Evolutionary conservation across 2,113 vertebrate genomes (phyloP).

Genomic region (Trochalopteron elliotii): DNA sequence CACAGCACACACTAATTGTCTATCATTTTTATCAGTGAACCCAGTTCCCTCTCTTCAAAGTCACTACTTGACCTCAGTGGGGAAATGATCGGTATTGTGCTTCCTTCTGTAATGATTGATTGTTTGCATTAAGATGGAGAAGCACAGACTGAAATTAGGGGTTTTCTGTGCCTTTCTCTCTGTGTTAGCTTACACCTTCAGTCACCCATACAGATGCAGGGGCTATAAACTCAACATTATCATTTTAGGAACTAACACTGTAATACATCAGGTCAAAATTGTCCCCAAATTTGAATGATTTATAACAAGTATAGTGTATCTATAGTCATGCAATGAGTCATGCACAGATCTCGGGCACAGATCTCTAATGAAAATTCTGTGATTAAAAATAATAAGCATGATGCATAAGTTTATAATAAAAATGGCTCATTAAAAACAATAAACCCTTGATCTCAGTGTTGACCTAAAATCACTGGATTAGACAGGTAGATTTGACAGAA

Average conservation of each 20-base stretch:
- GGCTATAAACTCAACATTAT: background rate
- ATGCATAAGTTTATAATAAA: background rate
- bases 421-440: background rate
- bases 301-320: background rate
- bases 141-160: background rate
- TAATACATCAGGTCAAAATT: background rate
- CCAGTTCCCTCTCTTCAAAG: constrained; percentile 1
- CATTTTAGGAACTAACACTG: background rate
- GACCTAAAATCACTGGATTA: background rate
- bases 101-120: constrained; percentile 44
- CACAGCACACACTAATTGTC: constrained; percentile 57
- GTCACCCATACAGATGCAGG: background rate
- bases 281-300: background rate
- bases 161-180: background rate
- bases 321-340: background rate
- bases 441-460: background rate
- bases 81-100: background rate
- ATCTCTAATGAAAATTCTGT: background rate
- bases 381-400: background rate
- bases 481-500: background rate
- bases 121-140: constrained; percentile 31
- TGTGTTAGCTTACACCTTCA: background rate
- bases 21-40: constrained; percentile 9
- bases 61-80: constrained; percentile 17
- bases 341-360: background rate